Base-by-base conservation (phyloP, 2,888 invertebrate genomes). In the Cosmorhoe ocellata region DNA sequence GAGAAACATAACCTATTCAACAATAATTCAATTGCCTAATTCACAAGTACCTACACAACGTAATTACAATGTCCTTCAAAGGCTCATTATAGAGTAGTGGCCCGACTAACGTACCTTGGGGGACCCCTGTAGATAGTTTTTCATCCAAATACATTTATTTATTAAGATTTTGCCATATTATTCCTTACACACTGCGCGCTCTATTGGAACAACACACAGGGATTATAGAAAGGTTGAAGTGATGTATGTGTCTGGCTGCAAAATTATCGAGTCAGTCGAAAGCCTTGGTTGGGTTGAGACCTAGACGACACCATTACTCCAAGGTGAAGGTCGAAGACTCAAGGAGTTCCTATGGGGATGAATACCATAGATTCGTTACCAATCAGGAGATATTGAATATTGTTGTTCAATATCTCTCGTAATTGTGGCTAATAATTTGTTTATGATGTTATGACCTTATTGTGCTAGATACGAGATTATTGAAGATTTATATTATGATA, bases 301-400 rank as follows among this genome's bases (percentile, higher is more conserved):
- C 66, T 75, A 81, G 81, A 78, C 79, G 69, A 56, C 58, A 63
- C 65, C 64, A 73, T 76, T 74, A 71, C 50, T 60, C 61, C 74
- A 79, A 80, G 83, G 80, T 81, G 81, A 85, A 84, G 82, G 81
- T 71, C 69, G 63, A 51, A 51, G 61, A 58, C 61, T 63, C 62
- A 70, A 48, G 71, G 55, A 56, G 78, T 81, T 72, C 63, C 81
- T 64, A 79, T 77, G 70, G 77, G 60, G 64, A 72, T 69, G 61
- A 74, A 67, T 65, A 55, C 57, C 40, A 7, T 13, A 27, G 36
- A 50, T 54, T n/a, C 6, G 26, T 7, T 42, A 32, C 55, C 37
- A 62, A 62, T 71, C 63, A 79, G 69, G 67, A 61, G 61, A 61
- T 76, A 80, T 82, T 75, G 74, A 64, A 42, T 43, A 48, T 51